Conservation (phyloP, 2,113 vertebrate genomes). For the Mirza zaza region DNA sequence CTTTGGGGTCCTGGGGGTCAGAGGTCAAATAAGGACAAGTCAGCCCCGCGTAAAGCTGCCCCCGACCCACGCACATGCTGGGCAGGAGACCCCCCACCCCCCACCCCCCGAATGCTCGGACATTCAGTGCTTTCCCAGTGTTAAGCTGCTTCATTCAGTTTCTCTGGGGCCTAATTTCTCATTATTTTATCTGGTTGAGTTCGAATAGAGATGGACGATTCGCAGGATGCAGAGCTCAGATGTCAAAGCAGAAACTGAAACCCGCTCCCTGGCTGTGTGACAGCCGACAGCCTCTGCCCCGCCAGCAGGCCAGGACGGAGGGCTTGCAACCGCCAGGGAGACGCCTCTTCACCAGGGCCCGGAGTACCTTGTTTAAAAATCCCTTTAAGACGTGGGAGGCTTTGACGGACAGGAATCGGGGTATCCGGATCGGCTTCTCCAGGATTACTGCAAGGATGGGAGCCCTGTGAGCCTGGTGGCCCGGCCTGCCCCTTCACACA, state of each 20-base stretch:
- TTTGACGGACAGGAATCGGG: constrained; percentile 98
- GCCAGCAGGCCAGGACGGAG: neutral
- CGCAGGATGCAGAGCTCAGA: neutral
- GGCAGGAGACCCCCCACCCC: neutral
- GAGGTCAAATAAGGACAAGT: neutral
- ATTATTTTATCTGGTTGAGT: accelerated
- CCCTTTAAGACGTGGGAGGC: constrained; percentile 98
- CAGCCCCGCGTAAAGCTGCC: neutral
- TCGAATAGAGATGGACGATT: accelerated
- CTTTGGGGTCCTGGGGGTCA: constrained; percentile 94
- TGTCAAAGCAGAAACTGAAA: neutral
- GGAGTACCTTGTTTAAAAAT: constrained; percentile 97
- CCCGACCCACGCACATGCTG: accelerated
- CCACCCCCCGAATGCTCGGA: neutral
- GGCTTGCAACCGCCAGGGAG: neutral
- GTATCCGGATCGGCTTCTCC: constrained; percentile 99
- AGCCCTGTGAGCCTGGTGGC: neutral
- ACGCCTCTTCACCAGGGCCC: neutral
- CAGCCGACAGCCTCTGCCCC: neutral
- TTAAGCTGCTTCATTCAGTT: neutral
- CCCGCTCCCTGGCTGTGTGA: accelerated
- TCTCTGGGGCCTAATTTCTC: neutral
- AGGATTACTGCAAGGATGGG: constrained; percentile 85
- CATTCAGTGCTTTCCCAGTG: accelerated
- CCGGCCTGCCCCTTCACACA: neutral